phyloP scores from a whole-genome alignment of 2,113 vertebrate species.

The Chiloscyllium plagiosum region DNA sequence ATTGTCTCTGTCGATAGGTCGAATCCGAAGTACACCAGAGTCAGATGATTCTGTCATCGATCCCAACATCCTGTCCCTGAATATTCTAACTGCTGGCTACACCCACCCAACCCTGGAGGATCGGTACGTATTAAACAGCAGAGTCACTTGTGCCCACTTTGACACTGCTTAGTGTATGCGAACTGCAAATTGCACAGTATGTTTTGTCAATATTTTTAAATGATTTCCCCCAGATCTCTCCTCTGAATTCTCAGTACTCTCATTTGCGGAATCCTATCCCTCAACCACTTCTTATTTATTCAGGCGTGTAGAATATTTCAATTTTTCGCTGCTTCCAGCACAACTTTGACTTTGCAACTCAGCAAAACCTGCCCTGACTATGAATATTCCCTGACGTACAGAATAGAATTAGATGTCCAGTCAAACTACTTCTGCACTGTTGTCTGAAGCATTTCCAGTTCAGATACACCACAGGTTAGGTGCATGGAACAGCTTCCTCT shows the following conservation, averaged over 20 bases:
- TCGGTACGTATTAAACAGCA: slow-evolving; percentile 60
- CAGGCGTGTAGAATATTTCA: background rate
- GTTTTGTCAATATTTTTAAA: background rate
- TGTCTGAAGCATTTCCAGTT: background rate
- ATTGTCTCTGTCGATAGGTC: slow-evolving; percentile 57
- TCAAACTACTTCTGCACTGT: background rate
- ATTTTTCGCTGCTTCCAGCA: background rate
- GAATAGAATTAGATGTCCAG: background rate
- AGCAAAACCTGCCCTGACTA: background rate
- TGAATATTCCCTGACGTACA: background rate
- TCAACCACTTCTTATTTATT: background rate
- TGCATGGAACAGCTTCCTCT: background rate
- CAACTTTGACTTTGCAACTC: background rate
- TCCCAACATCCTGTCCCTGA: slow-evolving; percentile 91
- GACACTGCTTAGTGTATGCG: background rate
- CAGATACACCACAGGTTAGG: background rate
- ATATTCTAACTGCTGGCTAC: slow-evolving; percentile 83
- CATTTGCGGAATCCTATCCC: background rate
- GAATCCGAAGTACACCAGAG: slow-evolving; percentile 86
- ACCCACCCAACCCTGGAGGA: slow-evolving; percentile 79
- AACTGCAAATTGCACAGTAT: background rate
- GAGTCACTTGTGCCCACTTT: background rate
- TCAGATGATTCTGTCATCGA: slow-evolving; percentile 84
- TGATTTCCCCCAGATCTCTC: background rate
- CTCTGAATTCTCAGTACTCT: background rate